Evolutionary conservation across 2,888 invertebrate species (phyloP), one percentile per base, ranked within the genome.

Genomic region (Cinara cedri): DNA sequence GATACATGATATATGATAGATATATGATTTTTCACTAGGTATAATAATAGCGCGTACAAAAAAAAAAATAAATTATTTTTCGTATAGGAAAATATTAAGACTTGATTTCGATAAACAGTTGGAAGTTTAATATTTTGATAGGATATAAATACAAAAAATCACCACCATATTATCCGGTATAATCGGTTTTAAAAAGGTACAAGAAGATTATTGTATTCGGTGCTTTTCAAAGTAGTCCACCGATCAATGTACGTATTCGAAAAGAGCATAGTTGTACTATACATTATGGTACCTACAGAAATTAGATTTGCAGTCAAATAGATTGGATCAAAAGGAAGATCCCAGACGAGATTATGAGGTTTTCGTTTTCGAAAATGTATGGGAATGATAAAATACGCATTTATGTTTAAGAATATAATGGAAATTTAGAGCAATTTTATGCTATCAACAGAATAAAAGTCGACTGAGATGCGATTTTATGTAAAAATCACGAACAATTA

Each of bases 101-200:
- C 34, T 3, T 6, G 34, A 34, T 34, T 34, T 34, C 34, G 34
- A 34, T 34, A 34, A 34, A 34, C 34, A 46, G 14, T 14, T 2
- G 46, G 46, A 8, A 10, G 46, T 46, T n/a, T 13, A 21, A 49
- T 62, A 57, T 3, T 24, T 24, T n/a, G 16, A 49, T 66, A 14
- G 1, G 24, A 26, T 34, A 34, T 26, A 1, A 4, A 24, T 46
- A 46, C 24, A 16, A 24, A 10, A 66, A 26, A 14, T 34, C 26
- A 49, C 13, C 11, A 26, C 6, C n/a, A 26, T 11, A 3, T 1
- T 68, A 51, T n/a, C 51, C n/a, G 19, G 4, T 9, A 6, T 72
- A 72, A 72, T 49, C 26, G 34, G 19, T 60, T 72, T 26, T 49
- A 34, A 13, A 62, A 62, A 26, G 24, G 49, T 72, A 72, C 19